Conservation (phyloP, 2,113 vertebrate species). For the Pleuronectes platessa region DNA sequence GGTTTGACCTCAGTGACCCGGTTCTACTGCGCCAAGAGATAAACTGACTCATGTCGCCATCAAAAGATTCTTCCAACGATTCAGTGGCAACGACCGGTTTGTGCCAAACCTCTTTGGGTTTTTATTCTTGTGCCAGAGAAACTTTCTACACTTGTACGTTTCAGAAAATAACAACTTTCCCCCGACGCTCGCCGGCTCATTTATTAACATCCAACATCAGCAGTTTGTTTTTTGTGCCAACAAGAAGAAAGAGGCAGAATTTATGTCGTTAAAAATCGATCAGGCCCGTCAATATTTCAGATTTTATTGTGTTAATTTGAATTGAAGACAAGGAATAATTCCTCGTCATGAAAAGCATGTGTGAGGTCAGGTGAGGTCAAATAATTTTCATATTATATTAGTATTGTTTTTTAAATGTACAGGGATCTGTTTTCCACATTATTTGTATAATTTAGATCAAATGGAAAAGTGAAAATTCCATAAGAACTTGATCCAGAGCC, state of each 20-base stretch:
- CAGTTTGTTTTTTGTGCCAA: neutral
- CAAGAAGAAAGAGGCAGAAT: too few relatives aligned
- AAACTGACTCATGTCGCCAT: constrained; percentile 28
- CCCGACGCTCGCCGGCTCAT: neutral
- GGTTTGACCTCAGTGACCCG: constrained; percentile 26
- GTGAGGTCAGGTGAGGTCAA: too few relatives aligned
- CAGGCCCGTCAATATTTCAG: neutral
- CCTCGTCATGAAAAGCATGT: too few relatives aligned
- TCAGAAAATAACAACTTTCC: too few relatives aligned
- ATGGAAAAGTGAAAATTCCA: too few relatives aligned
- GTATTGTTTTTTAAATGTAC: too few relatives aligned
- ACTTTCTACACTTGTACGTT: neutral
- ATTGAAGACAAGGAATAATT: neutral
- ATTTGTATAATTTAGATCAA: too few relatives aligned
- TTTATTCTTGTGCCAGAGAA: neutral
- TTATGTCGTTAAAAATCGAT: too few relatives aligned
- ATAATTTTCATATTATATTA: too few relatives aligned
- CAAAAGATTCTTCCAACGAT: constrained; percentile 22
- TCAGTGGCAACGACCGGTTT: neutral
- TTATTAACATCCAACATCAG: neutral
- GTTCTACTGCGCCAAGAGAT: constrained; percentile 43
- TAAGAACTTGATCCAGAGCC: too few relatives aligned
- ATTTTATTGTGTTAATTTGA: neutral
- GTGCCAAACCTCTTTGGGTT: constrained; percentile 18
- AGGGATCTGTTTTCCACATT: too few relatives aligned